phyloP scores from a whole-genome alignment of 2,888 invertebrate genomes.

The Drosophila neonasuta region DNA sequence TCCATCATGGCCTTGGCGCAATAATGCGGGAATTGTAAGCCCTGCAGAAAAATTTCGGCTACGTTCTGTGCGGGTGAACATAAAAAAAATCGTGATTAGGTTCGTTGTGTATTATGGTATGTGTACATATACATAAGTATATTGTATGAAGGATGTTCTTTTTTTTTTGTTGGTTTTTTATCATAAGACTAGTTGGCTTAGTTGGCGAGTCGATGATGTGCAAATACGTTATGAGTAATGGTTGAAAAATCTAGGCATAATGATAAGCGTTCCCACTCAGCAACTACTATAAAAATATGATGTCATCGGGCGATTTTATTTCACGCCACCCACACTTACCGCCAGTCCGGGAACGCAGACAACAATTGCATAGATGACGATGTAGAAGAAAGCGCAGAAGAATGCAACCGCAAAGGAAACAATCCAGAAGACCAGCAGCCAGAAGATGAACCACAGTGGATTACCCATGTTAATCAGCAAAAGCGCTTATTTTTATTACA shows the following conservation, averaged over 20 bases:
- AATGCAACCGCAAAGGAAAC: conserved; percentile 87
- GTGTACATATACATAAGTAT: background rate
- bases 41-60: conserved; percentile 86
- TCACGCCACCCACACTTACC: conserved; percentile 84
- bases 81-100: conserved; percentile 36
- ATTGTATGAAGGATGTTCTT: conserved; percentile 4
- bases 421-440: conserved; percentile 88
- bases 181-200: conserved; percentile 28
- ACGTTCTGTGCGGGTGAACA: conserved; percentile 84
- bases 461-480: conserved; percentile 83
- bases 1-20: conserved; percentile 88
- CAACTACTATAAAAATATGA: conserved; percentile 38
- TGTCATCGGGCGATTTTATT: conserved; percentile 33
- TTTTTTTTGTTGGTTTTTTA: conserved; percentile 23
- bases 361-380: conserved; percentile 86
- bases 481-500: conserved; percentile 20
- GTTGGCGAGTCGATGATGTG: conserved; percentile 9
- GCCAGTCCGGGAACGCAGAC: conserved; percentile 87
- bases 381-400: conserved; percentile 87
- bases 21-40: conserved; percentile 88
- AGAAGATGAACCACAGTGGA: conserved; percentile 86
- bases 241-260: conserved; percentile 31
- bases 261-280: conserved; percentile 39
- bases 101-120: background rate
- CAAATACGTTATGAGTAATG: conserved; percentile 58